Evolutionary conservation across 2,113 vertebrate species (phyloP).

Genomic region (Ceuthmochares aereus): DNA sequence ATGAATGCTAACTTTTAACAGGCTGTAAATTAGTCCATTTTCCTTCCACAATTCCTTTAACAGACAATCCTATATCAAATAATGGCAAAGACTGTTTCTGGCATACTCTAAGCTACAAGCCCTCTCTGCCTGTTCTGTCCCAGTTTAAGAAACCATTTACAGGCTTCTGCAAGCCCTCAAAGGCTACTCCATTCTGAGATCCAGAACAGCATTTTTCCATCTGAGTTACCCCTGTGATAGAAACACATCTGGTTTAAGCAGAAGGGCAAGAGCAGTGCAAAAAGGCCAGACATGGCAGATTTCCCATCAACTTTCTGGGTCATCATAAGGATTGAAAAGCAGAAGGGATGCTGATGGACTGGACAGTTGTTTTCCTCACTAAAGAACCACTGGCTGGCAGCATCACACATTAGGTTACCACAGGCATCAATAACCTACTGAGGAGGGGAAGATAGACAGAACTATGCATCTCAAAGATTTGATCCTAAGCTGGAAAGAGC

Average conservation of each 20-base stretch:
- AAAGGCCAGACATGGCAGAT: not conserved
- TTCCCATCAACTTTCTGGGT: not conserved
- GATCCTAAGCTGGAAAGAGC: not conserved
- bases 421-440: not conserved
- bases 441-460: not conserved
- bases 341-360: not conserved
- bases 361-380: not conserved
- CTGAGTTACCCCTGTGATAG: not conserved
- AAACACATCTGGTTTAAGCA: not conserved
- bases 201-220: not conserved
- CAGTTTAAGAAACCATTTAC: not conserved
- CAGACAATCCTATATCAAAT: constrained; percentile 4
- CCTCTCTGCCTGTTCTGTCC: not conserved
- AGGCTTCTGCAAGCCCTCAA: not conserved
- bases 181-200: not conserved
- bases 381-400: not conserved
- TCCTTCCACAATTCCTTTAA: constrained; percentile 4
- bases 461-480: not conserved
- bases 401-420: not conserved
- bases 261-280: not conserved
- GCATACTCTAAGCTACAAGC: not conserved
- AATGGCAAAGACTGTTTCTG: not conserved
- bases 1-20: constrained; percentile 10
- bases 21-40: constrained; percentile 11
- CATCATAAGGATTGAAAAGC: not conserved